phyloP scores from a whole-genome alignment of 2,888 invertebrate species.

The Rhopalosiphum nymphaeae region DNA sequence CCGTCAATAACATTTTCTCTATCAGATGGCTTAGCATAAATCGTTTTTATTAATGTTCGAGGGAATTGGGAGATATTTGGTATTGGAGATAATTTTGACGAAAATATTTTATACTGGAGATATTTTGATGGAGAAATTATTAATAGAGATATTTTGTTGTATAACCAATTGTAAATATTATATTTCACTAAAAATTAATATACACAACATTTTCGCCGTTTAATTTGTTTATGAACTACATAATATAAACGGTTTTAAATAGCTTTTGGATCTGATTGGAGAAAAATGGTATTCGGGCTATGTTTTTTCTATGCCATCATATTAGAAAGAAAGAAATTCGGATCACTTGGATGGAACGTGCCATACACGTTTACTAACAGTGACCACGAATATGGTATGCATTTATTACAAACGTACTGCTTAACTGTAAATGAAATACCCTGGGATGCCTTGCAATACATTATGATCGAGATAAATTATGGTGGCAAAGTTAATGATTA shows the following conservation, averaged over 20 bases:
- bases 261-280: slow-evolving; percentile 75
- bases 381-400: slow-evolving; percentile 75
- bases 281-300: slow-evolving; percentile 81
- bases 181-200: background rate
- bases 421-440: slow-evolving; percentile 75
- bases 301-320: slow-evolving; percentile 94
- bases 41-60: no score
- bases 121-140: no score
- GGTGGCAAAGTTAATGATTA: slow-evolving; percentile 94
- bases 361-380: slow-evolving; percentile 93
- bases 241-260: background rate
- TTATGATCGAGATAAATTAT: slow-evolving; percentile 93
- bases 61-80: no score
- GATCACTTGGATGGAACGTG: slow-evolving; percentile 92
- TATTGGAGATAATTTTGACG: no score
- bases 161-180: no score
- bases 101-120: no score
- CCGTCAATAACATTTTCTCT: background rate
- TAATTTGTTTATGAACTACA: background rate
- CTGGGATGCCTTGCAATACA: slow-evolving; percentile 91
- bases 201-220: no score
- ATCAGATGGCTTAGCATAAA: no score
- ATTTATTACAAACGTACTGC: slow-evolving; percentile 37
- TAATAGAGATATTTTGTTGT: no score
- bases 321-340: slow-evolving; percentile 93